These are phyloP conservation scores for Marmota monax DNA, from an alignment of 2,113 vertebrate species.

Conservation along the genomic window DNA sequence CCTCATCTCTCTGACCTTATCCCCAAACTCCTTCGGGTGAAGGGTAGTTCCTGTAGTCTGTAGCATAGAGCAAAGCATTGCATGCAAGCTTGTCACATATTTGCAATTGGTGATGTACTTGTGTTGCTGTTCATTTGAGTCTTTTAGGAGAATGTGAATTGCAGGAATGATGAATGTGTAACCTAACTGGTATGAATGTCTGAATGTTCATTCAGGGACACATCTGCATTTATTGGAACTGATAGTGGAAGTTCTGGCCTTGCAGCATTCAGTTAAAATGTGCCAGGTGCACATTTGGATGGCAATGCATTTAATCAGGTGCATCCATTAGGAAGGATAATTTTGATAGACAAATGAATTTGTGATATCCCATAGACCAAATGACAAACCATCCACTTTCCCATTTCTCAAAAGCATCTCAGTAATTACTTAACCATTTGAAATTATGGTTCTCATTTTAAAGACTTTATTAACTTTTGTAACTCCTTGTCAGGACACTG, in stretches of 20 bases:
- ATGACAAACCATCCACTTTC: slow-evolving; percentile 24
- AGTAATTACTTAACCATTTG: slow-evolving; percentile 36
- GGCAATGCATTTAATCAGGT: not conserved
- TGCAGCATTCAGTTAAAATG: not conserved
- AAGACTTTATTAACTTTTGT: not conserved
- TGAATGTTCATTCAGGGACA: not conserved
- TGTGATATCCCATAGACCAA: slow-evolving; percentile 27
- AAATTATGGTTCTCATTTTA: slow-evolving; percentile 35
- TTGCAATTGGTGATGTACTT: not conserved
- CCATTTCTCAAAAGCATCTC: not conserved
- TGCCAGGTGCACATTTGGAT: not conserved
- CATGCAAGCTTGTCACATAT: not conserved
- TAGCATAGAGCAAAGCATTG: fast-evolving
- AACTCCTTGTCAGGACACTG: not conserved
- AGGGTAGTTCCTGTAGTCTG: not conserved
- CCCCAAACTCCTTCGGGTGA: not conserved
- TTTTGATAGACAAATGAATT: slow-evolving; percentile 57
- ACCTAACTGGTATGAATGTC: not conserved
- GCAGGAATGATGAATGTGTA: not conserved
- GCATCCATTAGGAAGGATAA: not conserved
- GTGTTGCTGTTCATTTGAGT: not conserved
- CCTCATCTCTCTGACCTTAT: not conserved
- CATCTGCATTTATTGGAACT: not conserved
- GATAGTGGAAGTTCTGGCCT: not conserved
- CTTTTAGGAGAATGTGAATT: not conserved